phyloP scores from a whole-genome alignment of 1,140 invertebrate genomes.

The Acromyrmex charruanus region DNA sequence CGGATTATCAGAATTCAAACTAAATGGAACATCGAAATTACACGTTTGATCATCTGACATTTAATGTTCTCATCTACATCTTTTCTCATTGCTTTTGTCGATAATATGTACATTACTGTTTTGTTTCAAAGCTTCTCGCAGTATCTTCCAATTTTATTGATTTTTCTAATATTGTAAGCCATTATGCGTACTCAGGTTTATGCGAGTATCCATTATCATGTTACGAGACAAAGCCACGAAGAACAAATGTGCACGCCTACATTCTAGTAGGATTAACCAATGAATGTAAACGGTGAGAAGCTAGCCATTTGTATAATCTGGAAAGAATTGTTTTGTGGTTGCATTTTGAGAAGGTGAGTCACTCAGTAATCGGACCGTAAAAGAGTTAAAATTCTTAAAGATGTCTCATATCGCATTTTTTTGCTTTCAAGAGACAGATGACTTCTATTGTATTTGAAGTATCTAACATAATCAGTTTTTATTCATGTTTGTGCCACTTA shows the following conservation, averaged over 20 bases:
- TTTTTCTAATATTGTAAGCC: neutral
- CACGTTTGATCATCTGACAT: neutral
- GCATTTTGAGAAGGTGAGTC: constrained; percentile 25
- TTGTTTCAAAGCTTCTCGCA: neutral
- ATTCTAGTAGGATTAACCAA: constrained; percentile 2
- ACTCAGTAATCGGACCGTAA: neutral
- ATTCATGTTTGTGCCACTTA: neutral
- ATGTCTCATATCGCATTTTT: neutral
- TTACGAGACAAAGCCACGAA: constrained; percentile 10
- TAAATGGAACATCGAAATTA: constrained; percentile 10
- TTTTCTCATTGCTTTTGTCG: neutral
- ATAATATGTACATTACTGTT: neutral
- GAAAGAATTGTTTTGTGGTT: constrained; percentile 19
- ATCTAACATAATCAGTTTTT: neutral
- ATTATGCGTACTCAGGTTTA: neutral
- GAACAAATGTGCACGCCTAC: constrained; percentile 37
- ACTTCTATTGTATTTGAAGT: neutral
- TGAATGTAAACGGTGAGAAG: constrained; percentile 9
- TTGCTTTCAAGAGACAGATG: neutral
- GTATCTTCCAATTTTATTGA: neutral
- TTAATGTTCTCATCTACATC: neutral
- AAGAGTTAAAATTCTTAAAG: neutral
- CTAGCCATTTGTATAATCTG: constrained; percentile 32
- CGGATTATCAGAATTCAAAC: neutral
- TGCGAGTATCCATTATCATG: constrained; percentile 19